phyloP scores from a whole-genome alignment of 2,888 invertebrate species.

The Apeira syringaria region DNA sequence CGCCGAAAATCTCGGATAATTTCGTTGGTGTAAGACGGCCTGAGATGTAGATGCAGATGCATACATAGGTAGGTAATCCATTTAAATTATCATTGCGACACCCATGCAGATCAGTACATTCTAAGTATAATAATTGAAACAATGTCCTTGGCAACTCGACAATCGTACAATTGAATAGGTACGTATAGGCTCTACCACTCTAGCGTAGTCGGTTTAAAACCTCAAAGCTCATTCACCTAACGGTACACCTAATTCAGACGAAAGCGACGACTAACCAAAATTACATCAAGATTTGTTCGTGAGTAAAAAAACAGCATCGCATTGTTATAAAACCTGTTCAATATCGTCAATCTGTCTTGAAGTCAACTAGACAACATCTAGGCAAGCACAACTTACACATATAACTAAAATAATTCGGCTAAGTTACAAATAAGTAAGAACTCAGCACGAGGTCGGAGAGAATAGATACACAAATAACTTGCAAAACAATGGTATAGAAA shows the following conservation, averaged over 20 bases:
- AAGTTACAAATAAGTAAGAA: background rate
- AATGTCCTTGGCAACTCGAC: background rate
- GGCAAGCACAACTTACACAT: conserved; percentile 18
- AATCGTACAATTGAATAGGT: background rate
- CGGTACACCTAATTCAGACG: conserved; percentile 24
- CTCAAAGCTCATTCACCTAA: conserved; percentile 23
- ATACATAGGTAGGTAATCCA: no score
- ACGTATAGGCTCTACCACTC: background rate
- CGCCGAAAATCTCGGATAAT: no score
- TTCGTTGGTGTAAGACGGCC: no score
- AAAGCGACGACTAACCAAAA: conserved; percentile 19
- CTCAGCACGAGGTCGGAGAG: conserved; percentile 23
- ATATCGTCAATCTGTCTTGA: conserved; percentile 21
- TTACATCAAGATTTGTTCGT: conserved; percentile 23
- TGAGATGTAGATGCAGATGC: no score
- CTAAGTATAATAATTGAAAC: no score
- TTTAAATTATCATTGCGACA: no score
- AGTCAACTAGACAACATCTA: conserved; percentile 27
- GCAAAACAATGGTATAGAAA: conserved; percentile 41
- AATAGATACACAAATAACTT: conserved; percentile 39
- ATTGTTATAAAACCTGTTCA: conserved; percentile 34
- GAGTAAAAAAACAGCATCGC: conserved; percentile 26
- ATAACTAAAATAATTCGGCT: conserved; percentile 10
- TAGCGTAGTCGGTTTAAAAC: conserved; percentile 1
- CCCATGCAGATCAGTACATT: no score